Percentiles rank a stretch among this genome's conserved stretches.
phyloP scores from a whole-genome alignment of 2,888 invertebrate genomes.

The Sisyra nigra region DNA sequence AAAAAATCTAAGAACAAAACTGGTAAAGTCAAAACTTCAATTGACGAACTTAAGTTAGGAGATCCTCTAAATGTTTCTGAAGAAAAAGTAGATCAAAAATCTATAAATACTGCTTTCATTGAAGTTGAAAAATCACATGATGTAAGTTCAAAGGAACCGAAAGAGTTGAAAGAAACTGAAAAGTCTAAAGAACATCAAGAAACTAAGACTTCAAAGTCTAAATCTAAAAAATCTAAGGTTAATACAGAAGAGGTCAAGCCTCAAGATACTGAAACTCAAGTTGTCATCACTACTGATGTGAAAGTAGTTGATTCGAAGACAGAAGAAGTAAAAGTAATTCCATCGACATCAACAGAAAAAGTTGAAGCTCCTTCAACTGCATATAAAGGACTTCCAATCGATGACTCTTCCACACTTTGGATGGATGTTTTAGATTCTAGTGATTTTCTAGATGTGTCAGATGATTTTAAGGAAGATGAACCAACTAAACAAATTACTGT shows the following conservation, averaged over 20 bases:
- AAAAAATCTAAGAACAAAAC: constrained; percentile 7
- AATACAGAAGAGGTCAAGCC: not conserved
- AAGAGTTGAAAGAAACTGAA: constrained; percentile 17
- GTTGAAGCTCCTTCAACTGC: constrained; percentile 8
- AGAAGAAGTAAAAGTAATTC: not conserved
- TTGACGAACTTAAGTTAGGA: constrained; percentile 7
- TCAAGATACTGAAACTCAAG: constrained; percentile 8
- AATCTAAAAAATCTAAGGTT: constrained; percentile 4
- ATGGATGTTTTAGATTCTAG: constrained; percentile 15
- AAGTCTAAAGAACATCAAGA: constrained; percentile 4
- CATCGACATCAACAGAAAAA: not conserved
- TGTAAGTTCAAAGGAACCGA: constrained; percentile 20
- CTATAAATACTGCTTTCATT: no score
- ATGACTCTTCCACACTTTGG: constrained; percentile 14
- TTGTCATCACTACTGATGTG: constrained; percentile 1
- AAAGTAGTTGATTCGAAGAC: not conserved
- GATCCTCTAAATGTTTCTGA: not conserved
- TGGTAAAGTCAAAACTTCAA: not conserved
- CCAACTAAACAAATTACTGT: no score
- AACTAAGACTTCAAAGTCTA: not conserved
- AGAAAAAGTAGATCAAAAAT: no score
- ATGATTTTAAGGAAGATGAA: no score
- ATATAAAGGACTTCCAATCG: constrained; percentile 15
- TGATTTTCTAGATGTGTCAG: not conserved
- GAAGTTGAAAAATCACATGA: constrained; percentile 11